A percentile compares a stretch with the other conserved stretches of the same genome.
These are phyloP conservation scores for Latrodectus geometricus DNA, from an alignment of 1,140 invertebrate species.

Conservation along the genomic window DNA sequence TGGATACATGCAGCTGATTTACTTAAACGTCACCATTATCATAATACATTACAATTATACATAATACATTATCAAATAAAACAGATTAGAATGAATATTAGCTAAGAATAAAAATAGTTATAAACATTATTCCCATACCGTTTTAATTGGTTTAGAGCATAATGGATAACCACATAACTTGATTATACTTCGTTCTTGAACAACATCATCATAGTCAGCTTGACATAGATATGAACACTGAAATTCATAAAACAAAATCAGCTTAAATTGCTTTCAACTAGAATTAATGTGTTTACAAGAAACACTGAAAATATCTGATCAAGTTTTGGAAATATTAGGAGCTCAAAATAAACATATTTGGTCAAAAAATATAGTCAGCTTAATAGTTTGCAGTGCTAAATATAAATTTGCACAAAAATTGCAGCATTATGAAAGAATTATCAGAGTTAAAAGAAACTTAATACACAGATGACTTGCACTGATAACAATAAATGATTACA, in stretches of 20 bases:
- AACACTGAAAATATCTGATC: background rate
- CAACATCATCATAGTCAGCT: slow-evolving; percentile 44
- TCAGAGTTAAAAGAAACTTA: too few relatives aligned
- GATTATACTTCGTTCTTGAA: slow-evolving; percentile 52
- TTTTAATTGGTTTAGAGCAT: slow-evolving; percentile 26
- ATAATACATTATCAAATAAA: background rate
- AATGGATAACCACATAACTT: slow-evolving; percentile 51
- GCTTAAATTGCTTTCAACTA: background rate
- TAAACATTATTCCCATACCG: background rate
- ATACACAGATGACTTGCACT: too few relatives aligned
- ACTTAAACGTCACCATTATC: too few relatives aligned
- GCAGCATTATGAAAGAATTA: too few relatives aligned
- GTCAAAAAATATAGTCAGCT: too few relatives aligned
- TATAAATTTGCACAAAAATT: too few relatives aligned
- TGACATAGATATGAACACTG: slow-evolving; percentile 46
- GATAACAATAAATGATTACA: too few relatives aligned
- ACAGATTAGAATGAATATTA: background rate
- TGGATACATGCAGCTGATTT: too few relatives aligned
- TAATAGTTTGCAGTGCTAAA: too few relatives aligned
- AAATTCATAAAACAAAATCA: background rate
- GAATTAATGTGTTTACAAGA: background rate
- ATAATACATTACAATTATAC: too few relatives aligned
- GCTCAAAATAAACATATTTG: background rate
- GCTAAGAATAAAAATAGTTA: background rate
- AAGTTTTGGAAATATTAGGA: background rate